These are phyloP conservation scores for Ceryle rudis DNA, from an alignment of 2,797 vertebrate species.

Conservation along the genomic window DNA sequence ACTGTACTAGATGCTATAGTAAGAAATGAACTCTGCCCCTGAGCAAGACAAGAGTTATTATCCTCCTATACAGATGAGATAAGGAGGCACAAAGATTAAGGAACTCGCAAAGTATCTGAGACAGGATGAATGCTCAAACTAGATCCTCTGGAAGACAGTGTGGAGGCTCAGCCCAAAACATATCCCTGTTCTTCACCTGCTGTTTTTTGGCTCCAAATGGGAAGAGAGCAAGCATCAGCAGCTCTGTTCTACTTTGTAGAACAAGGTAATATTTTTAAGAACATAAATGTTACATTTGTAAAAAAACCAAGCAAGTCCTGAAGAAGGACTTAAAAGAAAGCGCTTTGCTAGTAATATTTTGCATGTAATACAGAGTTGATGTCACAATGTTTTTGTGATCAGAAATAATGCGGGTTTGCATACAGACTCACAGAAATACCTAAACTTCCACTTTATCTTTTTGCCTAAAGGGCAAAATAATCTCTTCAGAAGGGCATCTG, in stretches of 20 bases:
- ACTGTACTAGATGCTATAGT: neutral
- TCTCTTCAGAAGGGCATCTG: neutral
- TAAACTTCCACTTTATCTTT: neutral
- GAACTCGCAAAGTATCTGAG: neutral
- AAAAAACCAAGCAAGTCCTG: neutral
- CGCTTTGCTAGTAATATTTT: neutral
- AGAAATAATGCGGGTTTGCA: neutral
- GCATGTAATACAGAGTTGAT: neutral
- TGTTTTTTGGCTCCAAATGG: neutral
- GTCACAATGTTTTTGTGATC: neutral
- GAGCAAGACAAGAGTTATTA: neutral
- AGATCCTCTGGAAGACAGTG: neutral
- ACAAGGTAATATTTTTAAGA: neutral
- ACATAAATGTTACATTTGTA: neutral
- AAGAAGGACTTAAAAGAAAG: neutral
- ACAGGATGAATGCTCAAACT: neutral
- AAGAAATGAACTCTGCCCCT: neutral
- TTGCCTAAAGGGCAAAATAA: neutral
- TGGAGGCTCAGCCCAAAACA: neutral
- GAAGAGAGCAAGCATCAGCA: neutral
- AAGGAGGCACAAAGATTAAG: neutral
- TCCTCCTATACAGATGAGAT: neutral
- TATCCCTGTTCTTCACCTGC: neutral
- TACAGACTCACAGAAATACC: neutral
- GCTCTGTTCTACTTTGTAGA: neutral